Evolutionary conservation across 2,888 invertebrate genomes (phyloP), one percentile per base, ranked within the genome.

Genomic region (Drosophila pseudotakahashii): DNA sequence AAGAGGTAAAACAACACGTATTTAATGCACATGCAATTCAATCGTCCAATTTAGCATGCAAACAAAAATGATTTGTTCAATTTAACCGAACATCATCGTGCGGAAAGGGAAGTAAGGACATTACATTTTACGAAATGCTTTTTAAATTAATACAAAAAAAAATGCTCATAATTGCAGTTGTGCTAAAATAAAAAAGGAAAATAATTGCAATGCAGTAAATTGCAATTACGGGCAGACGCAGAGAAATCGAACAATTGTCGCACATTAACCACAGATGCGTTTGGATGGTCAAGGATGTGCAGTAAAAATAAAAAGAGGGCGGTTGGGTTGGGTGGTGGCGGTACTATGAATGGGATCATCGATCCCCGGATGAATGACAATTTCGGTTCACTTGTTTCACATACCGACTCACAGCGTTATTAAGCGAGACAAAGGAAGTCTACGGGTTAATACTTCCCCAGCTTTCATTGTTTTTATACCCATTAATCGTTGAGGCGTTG

Each of bases 251-350:
- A 63, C 74, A 54, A 54, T 55, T 58, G 73, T 63, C 75, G 62
- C 55, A 63, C 78, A 81, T 78, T 78, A 78, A 81, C 68, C 68
- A 42, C 78, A 73, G 73, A 80, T 78, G 74, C 54, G 73, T 59
- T 66, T 44, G 39, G n/a, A n/a, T 30, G 39, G 42, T 34, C 44
- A 45, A 51, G 64, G 64, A 64, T 66, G 66, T 39, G 37, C 53
- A 11, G 45, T 37, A 30, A 45, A 45, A 61, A 45, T 39, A 13
- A 45, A 32, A 10, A 39, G 19, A 1, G 61, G 37, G 42, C 6
- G 14, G 36, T 5, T 10, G 14, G n/a, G n/a, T n/a, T n/a, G 63
- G 44, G 14, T 37, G 64, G 37, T 47, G 26, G 16, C 66, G 4
- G 45, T 23, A 39, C 34, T 45, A 26, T 64, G 66, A 13, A 39